These are phyloP conservation scores for Sminthopsis crassicaudata DNA, from an alignment of 2,113 vertebrate species.

Conservation along the genomic window DNA sequence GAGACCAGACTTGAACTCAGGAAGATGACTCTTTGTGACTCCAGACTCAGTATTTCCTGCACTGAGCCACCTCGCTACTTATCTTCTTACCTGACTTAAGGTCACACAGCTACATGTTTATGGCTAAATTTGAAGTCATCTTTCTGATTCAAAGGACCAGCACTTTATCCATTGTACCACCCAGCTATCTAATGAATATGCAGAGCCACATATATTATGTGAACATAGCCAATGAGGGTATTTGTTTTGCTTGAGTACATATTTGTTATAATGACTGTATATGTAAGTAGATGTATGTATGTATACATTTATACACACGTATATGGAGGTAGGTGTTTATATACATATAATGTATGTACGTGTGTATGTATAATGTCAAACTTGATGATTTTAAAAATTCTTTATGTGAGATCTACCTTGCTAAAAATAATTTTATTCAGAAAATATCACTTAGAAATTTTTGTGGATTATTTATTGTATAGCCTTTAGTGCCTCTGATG, in stretches of 20 bases:
- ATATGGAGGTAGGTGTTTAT: too few species aligned
- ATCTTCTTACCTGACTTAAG: neutral
- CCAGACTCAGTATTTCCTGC: too few species aligned
- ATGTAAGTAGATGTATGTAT: too few species aligned
- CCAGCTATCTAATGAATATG: neutral
- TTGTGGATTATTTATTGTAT: neutral
- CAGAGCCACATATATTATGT: neutral
- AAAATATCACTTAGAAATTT: neutral
- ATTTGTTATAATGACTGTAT: too few species aligned
- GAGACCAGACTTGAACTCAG: too few species aligned
- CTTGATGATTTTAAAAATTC: neutral
- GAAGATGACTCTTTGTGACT: too few species aligned
- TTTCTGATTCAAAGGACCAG: neutral
- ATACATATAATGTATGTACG: too few species aligned
- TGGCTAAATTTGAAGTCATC: neutral
- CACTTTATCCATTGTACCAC: neutral
- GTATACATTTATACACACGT: neutral
- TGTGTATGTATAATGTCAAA: neutral
- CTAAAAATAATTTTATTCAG: neutral
- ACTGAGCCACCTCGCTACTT: too few species aligned
- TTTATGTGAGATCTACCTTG: neutral
- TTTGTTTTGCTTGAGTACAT: too few species aligned
- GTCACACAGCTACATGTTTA: neutral
- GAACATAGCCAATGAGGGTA: too few species aligned
- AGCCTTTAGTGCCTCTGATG: neutral